These are phyloP conservation scores for Heterotilapia buettikoferi DNA, from an alignment of 2,113 vertebrate genomes.

Conservation along the genomic window DNA sequence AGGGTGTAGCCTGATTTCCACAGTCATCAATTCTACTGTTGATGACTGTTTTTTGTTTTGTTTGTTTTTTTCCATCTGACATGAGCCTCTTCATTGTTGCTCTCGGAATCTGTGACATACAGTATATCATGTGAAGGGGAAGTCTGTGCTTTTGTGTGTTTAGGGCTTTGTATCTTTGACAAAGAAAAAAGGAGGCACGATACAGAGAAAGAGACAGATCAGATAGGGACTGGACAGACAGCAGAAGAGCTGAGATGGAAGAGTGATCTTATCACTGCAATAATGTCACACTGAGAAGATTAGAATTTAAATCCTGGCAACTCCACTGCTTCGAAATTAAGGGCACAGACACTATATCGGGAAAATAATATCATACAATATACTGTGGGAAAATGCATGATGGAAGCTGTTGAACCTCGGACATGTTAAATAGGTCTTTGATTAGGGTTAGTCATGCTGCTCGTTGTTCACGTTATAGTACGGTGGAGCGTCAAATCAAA, in stretches of 20 bases:
- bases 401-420: background rate
- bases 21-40: background rate
- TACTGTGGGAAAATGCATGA: background rate
- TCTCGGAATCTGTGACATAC: background rate
- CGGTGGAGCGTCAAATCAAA: background rate
- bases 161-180: background rate
- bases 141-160: background rate
- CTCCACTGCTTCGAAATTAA: conserved; percentile 29
- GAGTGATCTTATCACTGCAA: conserved; percentile 40
- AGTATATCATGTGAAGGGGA: background rate
- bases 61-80: background rate
- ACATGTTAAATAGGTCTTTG: background rate
- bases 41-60: background rate
- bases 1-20: background rate
- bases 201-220: conserved; percentile 29
- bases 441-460: background rate
- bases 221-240: conserved; percentile 40
- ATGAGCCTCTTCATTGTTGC: background rate
- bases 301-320: conserved; percentile 43
- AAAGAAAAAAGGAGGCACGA: background rate
- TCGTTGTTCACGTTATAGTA: background rate
- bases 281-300: conserved; percentile 47
- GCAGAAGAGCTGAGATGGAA: conserved; percentile 46
- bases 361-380: conserved; percentile 2
- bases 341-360: background rate